phyloP scores from a whole-genome alignment of 2,113 vertebrate genomes.

The Rhynchopsitta pachyrhyncha region DNA sequence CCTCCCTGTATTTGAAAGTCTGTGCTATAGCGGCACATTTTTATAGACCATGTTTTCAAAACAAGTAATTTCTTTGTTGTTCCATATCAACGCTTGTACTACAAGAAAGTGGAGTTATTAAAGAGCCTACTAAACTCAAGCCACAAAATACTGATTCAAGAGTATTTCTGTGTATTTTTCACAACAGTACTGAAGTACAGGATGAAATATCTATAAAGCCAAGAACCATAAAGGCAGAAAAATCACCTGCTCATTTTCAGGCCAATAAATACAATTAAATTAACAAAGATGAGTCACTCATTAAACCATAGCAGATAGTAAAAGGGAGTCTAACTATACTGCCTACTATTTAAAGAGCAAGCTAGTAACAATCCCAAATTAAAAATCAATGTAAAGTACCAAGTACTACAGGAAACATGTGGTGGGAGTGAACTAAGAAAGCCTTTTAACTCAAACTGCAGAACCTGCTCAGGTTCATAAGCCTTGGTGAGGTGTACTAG shows the following conservation, averaged over 20 bases:
- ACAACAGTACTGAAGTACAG: accelerated
- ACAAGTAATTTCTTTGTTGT: background rate
- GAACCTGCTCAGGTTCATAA: background rate
- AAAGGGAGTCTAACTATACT: background rate
- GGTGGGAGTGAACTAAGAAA: background rate
- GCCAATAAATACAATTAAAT: background rate
- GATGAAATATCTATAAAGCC: background rate
- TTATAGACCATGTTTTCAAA: background rate
- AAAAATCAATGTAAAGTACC: background rate
- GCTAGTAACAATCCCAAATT: background rate
- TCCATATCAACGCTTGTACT: background rate
- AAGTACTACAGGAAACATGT: background rate
- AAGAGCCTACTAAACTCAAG: background rate
- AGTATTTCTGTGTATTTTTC: background rate
- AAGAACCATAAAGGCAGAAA: background rate
- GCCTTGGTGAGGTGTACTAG: background rate
- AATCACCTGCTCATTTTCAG: background rate
- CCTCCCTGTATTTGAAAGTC: background rate
- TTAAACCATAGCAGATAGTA: background rate
- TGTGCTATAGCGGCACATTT: background rate
- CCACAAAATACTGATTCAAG: background rate
- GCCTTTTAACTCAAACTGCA: background rate
- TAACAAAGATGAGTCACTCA: background rate
- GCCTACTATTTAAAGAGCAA: background rate
- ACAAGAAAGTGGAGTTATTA: background rate